These are phyloP conservation scores for Protobothrops mucrosquamatus DNA, from an alignment of 2,113 vertebrate genomes.

Conservation along the genomic window DNA sequence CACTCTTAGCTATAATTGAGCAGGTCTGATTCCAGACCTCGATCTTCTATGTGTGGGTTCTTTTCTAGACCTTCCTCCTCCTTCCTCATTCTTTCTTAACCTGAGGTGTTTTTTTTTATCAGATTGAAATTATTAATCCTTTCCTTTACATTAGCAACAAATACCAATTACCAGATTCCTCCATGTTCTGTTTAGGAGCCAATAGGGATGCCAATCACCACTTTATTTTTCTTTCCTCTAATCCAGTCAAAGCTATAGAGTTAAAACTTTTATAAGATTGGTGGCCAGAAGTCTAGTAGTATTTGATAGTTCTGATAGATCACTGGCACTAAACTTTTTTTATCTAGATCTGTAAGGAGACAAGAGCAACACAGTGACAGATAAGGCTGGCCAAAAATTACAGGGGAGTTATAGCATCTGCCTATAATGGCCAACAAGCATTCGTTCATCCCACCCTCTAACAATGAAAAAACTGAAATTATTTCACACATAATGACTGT, in stretches of 20 bases:
- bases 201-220: not conserved
- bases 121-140: not conserved
- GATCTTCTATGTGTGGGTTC: not conserved
- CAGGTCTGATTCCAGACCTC: not conserved
- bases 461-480: not conserved
- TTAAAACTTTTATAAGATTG: not conserved
- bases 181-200: not conserved
- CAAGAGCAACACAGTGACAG: not conserved
- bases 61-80: not conserved
- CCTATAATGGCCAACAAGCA: not conserved
- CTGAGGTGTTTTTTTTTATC: not conserved
- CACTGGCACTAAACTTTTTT: not conserved
- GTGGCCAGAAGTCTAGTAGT: not conserved
- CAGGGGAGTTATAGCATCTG: not conserved
- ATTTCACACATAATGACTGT: not conserved
- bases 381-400: not conserved
- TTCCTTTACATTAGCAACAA: not conserved
- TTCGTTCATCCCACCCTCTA: not conserved
- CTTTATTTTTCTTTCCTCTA: not conserved
- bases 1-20: not conserved
- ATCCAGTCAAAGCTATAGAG: not conserved
- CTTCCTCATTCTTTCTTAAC: not conserved
- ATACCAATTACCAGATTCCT: not conserved
- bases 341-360: not conserved
- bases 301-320: not conserved